Evolutionary conservation across 1,140 invertebrate species (phyloP), one percentile per base, ranked within the genome.

Genomic region (Phymorhynchus buccinoides): DNA sequence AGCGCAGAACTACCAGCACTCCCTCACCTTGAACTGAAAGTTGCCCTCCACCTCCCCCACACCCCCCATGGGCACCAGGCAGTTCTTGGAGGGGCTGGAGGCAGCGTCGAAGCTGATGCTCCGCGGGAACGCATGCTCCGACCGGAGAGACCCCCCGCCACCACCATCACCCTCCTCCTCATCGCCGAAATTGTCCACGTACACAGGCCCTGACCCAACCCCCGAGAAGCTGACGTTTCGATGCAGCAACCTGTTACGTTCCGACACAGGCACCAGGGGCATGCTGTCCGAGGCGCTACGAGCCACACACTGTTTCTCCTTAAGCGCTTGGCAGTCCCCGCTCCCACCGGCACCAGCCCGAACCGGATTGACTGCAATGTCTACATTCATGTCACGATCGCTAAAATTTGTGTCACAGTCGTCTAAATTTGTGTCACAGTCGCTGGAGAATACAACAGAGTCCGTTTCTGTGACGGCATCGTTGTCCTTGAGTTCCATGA

Each of bases 61-160:
- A 2, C 80, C 27, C 9, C 56, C 77, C 35, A 66, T 7, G 3
- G 52, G 39, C n/a, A 62, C 27, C 80, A 79, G 16, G n/a, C 44
- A 71, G 18, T 81, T 48, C 73, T 79, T 35, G 37, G n/a, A n/a
- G 37, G 62, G 41, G 18, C 81, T 83, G 27, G 81, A 83, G 7
- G 78, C 16, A 22, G 71, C 56, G 77, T 88, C 87, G 83, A 78
- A 88, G 66, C 87, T 89, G 42, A 88, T 80, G 77, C 87, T 89
- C 44, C 86, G 86, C 35, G 85, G 84, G 30, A 86, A 71, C 66
- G 42, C 79, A 35, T 80, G 41, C 7, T 48, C 35, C 66, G 42
- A 73, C 12, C 22, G 39, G 16, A 9, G 0, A 35, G 1, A 3
- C 42, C 9, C 30, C 22, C 81, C 68, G 35, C 83, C 44, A 18